Evolutionary conservation across 2,888 invertebrate species (phyloP), one percentile per base, ranked within the genome.

Genomic region (Altica lythri): DNA sequence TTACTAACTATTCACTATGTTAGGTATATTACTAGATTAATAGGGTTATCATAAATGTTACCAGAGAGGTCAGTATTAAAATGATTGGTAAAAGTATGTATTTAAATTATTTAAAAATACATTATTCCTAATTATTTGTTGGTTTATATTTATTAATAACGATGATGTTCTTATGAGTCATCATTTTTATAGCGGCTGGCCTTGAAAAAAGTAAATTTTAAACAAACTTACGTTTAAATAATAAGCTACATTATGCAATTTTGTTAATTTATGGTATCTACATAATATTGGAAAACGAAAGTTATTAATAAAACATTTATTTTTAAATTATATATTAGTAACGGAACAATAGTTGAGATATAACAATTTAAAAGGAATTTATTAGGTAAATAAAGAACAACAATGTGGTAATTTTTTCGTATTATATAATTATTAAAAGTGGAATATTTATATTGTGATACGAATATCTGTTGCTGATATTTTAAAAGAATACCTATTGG

Each of bases 81-180:
- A 8, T 40, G 38, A 34, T 43, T 43, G 13, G 51, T 48, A 48
- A 44, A 49, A 45, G 32, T 48, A 17, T 25, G n/a, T 25, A 45
- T 44, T 46, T 53, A 44, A 49, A 46, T 46, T 37, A 17, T 45
- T 58, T 53, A 46, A 58, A 47, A 29, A 30, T 42, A 16, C 29
- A 6, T 43, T 17, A 18, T 22, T 32, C 19, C 10, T 10, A 22
- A 35, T 4, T 32, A 3, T 32, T 4, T 12, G 45, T 50, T 55
- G 43, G 44, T 53, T 37, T 55, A 52, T 52, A 35, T 61, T 57
- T 65, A 65, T 64, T 64, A 58, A 63, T 65, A 65, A 53, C 61
- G 43, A 53, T 65, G 65, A 65, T 64, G 62, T 52, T 46, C 53
- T 8, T 42, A 34, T 63, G 62, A 65, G 43, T 61, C 63, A 64